Percentiles rank a stretch among this genome's conserved stretches.
These are phyloP conservation scores for Leptinotarsa haldemani DNA, from an alignment of 2,888 invertebrate genomes.

Conservation along the genomic window DNA sequence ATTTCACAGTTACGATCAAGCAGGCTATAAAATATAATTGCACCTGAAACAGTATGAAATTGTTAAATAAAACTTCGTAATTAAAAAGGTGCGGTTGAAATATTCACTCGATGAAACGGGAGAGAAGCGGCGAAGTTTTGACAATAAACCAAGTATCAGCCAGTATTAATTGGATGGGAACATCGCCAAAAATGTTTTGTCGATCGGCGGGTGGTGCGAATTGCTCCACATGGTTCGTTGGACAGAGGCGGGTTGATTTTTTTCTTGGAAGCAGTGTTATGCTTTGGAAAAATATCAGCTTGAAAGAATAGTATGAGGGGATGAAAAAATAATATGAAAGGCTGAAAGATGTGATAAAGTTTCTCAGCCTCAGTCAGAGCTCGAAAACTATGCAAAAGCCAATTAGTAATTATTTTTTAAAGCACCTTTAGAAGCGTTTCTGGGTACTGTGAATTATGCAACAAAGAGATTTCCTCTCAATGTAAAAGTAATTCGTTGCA, in stretches of 20 bases:
- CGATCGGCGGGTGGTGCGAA: conserved; percentile 25
- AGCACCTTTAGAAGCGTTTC: no score
- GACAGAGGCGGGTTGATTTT: not conserved
- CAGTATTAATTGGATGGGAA: conserved; percentile 29
- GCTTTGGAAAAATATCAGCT: no score
- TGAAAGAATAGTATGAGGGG: not conserved
- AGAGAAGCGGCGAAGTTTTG: conserved; percentile 17
- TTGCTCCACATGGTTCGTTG: conserved; percentile 4
- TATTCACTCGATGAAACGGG: conserved; percentile 14
- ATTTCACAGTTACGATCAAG: conserved; percentile 7
- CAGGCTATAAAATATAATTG: conserved; percentile 25
- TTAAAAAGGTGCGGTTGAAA: conserved; percentile 27
- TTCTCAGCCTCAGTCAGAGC: no score
- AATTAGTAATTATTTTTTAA: no score
- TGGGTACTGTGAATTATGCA: no score
- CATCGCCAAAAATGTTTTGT: conserved; percentile 22
- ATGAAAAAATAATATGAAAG: no score
- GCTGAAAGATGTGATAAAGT: no score
- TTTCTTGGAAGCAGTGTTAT: not conserved
- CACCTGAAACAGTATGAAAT: conserved; percentile 28
- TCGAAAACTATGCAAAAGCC: no score
- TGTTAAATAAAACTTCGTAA: conserved; percentile 21
- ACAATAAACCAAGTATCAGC: conserved; percentile 14
- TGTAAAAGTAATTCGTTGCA: no score
- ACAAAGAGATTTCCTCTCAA: no score